Evolutionary conservation across 2,888 invertebrate species (phyloP).

Genomic region (Muschampia plurimacula): DNA sequence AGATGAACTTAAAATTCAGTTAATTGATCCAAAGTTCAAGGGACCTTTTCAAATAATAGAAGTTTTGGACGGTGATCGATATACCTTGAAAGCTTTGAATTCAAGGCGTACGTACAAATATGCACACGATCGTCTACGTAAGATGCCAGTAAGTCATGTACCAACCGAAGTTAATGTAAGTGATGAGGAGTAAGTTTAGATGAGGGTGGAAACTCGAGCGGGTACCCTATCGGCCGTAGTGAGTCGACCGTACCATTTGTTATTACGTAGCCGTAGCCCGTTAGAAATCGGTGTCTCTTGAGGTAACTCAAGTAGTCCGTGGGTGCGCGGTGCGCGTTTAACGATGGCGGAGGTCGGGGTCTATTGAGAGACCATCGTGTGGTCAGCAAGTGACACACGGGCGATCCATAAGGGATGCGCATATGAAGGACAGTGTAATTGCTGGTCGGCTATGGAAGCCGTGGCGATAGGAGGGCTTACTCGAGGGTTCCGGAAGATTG

Average conservation of each 20-base stretch:
- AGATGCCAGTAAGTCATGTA: background rate
- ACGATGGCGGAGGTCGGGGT: conserved; percentile 22
- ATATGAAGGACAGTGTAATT: too few relatives aligned
- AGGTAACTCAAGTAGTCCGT: conserved; percentile 23
- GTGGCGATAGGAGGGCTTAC: too few relatives aligned
- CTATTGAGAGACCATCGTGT: conserved; percentile 1
- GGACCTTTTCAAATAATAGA: conserved; percentile 14
- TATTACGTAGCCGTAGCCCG: conserved; percentile 38
- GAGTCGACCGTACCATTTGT: conserved; percentile 30
- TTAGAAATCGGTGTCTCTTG: conserved; percentile 36
- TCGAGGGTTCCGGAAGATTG: too few relatives aligned
- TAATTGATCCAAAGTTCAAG: background rate
- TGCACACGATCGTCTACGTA: background rate
- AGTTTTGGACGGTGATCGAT: background rate
- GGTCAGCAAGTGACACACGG: conserved; percentile 7
- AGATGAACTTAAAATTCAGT: conserved; percentile 35
- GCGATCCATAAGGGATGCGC: too few relatives aligned
- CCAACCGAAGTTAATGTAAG: background rate
- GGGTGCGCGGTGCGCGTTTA: conserved; percentile 29
- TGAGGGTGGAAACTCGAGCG: background rate
- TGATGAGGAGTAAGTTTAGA: background rate
- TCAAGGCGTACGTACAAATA: background rate
- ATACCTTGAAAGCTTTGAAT: background rate
- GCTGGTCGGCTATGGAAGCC: too few relatives aligned
- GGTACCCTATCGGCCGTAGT: background rate